Evolutionary conservation across 2,113 vertebrate genomes (phyloP), one percentile per base, ranked within the genome.

Genomic region (Pandion haliaetus): DNA sequence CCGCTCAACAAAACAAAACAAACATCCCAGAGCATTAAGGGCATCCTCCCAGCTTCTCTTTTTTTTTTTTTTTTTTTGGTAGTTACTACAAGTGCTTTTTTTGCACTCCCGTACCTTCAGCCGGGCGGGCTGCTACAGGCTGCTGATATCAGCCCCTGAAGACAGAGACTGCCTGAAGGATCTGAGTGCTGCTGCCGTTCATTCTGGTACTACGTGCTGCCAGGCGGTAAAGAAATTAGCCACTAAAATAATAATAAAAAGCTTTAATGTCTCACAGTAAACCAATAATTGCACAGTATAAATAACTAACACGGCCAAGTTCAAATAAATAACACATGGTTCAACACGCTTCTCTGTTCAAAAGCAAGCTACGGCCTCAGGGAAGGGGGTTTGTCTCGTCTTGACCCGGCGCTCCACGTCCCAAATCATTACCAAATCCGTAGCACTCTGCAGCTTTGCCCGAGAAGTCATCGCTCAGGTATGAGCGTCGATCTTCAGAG

Each of bases 231-330:
- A 86, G 58, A 72, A 80, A 93, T 1, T 7, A 32, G 67, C 54
- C 55, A 17, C 82, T 69, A 45, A 29, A 55, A 90, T 29, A 61
- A 14, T 38, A 82, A 69, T 12, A 82, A 49, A 82, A 90, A 50
- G 67, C 76, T 97, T 96, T 96, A 97, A 96, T 96, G 55, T 67
- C 59, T 80, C n/a, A 57, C 34, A 55, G 80, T 36, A 93, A 88
- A 47, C 17, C 47, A 55, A 15, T 7, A 80, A 57, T 50, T 47
- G 52, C 80, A 42, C 32, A 9, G 81, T 95, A 86, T 86, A 80
- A 96, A 95, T 93, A 93, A 90, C 5, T 1, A 61, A 55, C 38
- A 66, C 17, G 23, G 40, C 72, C 44, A 52, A 28, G 11, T 82
- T 62, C 49, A 49, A 90, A 96, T 94, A 94, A 96, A 94, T 88